phyloP scores from a whole-genome alignment of 2,113 vertebrate genomes.

The Bagarius yarrelli region DNA sequence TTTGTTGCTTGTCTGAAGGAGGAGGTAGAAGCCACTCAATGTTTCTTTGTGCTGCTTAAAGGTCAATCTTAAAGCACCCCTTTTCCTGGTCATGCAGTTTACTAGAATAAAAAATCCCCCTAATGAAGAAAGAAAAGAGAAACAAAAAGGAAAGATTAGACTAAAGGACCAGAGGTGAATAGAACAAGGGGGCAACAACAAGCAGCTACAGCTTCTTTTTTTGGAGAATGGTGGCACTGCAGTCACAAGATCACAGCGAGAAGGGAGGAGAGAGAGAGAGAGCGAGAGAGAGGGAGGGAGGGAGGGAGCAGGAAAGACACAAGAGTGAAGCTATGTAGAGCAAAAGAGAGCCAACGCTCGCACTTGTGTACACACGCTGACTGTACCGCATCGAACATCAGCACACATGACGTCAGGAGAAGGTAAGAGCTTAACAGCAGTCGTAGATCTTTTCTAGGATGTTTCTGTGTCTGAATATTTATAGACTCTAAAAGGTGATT shows the following conservation, averaged over 20 bases:
- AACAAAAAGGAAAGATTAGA: not conserved
- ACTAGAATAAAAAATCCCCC: slow-evolving; percentile 1
- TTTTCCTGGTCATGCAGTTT: not conserved
- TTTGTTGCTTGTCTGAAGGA: not conserved
- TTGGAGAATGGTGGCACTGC: slow-evolving; percentile 55
- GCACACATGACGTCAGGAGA: slow-evolving; percentile 47
- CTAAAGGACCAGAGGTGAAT: not conserved
- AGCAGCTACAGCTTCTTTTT: slow-evolving; percentile 57
- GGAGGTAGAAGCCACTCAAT: slow-evolving; percentile 7
- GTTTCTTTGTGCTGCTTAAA: slow-evolving; percentile 5
- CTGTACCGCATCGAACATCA: slow-evolving; percentile 1
- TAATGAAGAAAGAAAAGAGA: not conserved
- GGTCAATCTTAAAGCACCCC: slow-evolving; percentile 2
- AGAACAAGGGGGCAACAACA: not conserved
- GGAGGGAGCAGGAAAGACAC: slow-evolving; percentile 59
- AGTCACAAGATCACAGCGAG: slow-evolving; percentile 63
- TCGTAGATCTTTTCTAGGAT: not conserved
- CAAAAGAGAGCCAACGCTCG: slow-evolving; percentile 1
- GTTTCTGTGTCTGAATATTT: not conserved
- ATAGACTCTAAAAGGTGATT: not conserved
- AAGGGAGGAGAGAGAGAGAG: slow-evolving; percentile 31
- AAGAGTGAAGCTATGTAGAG: slow-evolving; percentile 37
- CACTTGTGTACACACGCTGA: slow-evolving; percentile 24
- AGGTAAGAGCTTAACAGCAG: slow-evolving; percentile 34
- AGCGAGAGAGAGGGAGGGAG: slow-evolving; percentile 25